These are phyloP conservation scores for Oceanites oceanicus DNA, from an alignment of 2,113 vertebrate genomes.

Conservation along the genomic window DNA sequence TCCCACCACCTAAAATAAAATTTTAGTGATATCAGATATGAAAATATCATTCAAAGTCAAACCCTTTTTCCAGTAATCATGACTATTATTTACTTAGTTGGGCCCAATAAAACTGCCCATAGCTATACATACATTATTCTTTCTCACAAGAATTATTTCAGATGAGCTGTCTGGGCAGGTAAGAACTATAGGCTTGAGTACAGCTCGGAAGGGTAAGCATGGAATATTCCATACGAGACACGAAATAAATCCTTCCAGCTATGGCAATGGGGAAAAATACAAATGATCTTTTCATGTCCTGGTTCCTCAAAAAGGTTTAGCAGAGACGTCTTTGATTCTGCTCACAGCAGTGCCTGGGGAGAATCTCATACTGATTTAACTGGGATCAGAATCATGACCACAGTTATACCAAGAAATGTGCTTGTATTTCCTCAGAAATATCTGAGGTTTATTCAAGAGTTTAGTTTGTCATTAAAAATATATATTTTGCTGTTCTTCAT, in stretches of 20 bases:
- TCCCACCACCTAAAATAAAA: background rate
- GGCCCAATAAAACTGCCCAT: background rate
- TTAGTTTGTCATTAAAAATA: background rate
- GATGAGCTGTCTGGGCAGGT: background rate
- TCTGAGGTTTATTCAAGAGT: background rate
- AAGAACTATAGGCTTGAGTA: background rate
- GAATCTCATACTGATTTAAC: background rate
- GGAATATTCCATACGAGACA: background rate
- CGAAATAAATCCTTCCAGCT: background rate
- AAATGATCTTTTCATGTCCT: background rate
- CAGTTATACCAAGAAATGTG: background rate
- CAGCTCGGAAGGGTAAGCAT: background rate
- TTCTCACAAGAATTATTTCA: background rate
- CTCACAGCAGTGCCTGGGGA: background rate
- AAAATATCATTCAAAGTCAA: background rate
- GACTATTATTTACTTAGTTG: background rate
- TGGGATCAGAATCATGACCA: background rate
- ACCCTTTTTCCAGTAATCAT: background rate
- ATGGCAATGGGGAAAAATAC: background rate
- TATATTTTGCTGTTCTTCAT: background rate
- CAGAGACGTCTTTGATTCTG: background rate
- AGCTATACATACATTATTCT: background rate
- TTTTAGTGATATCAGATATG: background rate
- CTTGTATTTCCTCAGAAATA: background rate
- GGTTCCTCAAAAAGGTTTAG: slow-evolving; percentile 1